Conservation (phyloP, 2,888 invertebrate genomes). For the Diaprepes abbreviatus region DNA sequence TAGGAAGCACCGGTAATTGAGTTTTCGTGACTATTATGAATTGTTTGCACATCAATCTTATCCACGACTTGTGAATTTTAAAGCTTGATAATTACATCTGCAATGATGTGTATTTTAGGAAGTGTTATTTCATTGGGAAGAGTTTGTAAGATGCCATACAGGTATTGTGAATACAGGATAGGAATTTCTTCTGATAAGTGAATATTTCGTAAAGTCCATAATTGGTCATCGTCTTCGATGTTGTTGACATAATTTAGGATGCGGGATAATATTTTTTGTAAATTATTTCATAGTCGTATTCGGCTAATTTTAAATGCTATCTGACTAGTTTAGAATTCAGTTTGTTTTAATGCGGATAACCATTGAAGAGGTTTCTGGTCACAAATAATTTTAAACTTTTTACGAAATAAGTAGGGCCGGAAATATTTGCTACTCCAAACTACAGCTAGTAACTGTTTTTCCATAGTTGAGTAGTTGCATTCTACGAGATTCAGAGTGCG, state of each 20-base stretch:
- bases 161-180: neutral
- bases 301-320: conserved; percentile 22
- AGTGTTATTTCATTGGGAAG: neutral
- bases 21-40: too few species aligned
- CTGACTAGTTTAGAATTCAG: too few species aligned
- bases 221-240: neutral
- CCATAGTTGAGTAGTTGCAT: neutral
- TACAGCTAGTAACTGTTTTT: conserved; percentile 1
- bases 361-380: conserved; percentile 11
- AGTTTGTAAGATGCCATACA: neutral
- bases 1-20: neutral
- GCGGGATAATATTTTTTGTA: conserved; percentile 13
- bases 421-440: too few species aligned
- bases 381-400: too few species aligned
- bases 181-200: neutral
- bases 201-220: neutral
- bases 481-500: neutral
- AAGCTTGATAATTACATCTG: neutral
- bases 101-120: neutral
- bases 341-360: conserved; percentile 7
- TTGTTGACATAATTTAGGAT: neutral
- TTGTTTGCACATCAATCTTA: neutral
- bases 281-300: conserved; percentile 22
- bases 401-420: too few species aligned
- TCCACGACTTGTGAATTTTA: neutral